These are phyloP conservation scores for Ips typographus DNA, from an alignment of 1,140 invertebrate species.

Conservation along the genomic window DNA sequence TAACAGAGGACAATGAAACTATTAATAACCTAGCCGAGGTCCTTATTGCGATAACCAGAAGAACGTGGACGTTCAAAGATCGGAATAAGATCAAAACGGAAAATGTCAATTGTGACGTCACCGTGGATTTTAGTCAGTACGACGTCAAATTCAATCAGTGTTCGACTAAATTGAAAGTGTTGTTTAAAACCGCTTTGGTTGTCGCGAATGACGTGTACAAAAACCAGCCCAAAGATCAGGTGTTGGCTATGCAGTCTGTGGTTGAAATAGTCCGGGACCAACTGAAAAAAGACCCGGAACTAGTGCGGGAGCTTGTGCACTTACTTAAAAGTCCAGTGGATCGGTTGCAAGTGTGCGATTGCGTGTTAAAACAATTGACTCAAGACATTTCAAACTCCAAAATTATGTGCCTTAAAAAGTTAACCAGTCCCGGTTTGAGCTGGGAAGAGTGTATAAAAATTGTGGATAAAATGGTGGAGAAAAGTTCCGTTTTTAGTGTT, in stretches of 20 bases:
- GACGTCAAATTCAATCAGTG: conserved; percentile 44
- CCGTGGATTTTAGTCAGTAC: conserved; percentile 34
- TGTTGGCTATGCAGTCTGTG: conserved; percentile 44
- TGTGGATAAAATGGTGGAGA: conserved; percentile 38
- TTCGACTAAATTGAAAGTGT: conserved; percentile 44
- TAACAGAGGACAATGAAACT: conserved; percentile 44
- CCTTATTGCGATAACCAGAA: conserved; percentile 47
- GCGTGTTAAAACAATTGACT: conserved; percentile 45
- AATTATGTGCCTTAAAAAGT: conserved; percentile 41
- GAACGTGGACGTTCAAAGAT: conserved; percentile 46
- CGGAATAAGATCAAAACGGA: conserved; percentile 47
- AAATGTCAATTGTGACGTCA: conserved; percentile 45
- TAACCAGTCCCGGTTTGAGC: conserved; percentile 27
- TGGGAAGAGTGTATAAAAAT: conserved; percentile 39
- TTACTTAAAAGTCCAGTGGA: conserved; percentile 46
- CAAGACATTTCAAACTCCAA: conserved; percentile 45
- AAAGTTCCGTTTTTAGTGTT: conserved; percentile 34
- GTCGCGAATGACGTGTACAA: conserved; percentile 51
- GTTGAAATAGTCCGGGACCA: conserved; percentile 43
- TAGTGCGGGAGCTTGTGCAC: conserved; percentile 42
- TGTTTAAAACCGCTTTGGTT: conserved; percentile 48
- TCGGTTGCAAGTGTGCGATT: conserved; percentile 44
- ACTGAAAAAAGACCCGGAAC: conserved; percentile 39
- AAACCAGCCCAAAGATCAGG: conserved; percentile 48
- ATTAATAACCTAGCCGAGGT: conserved; percentile 49